Percentiles rank a stretch among this genome's conserved stretches.
phyloP scores from a whole-genome alignment of 2,797 vertebrate genomes.

The Thaleichthys pacificus region DNA sequence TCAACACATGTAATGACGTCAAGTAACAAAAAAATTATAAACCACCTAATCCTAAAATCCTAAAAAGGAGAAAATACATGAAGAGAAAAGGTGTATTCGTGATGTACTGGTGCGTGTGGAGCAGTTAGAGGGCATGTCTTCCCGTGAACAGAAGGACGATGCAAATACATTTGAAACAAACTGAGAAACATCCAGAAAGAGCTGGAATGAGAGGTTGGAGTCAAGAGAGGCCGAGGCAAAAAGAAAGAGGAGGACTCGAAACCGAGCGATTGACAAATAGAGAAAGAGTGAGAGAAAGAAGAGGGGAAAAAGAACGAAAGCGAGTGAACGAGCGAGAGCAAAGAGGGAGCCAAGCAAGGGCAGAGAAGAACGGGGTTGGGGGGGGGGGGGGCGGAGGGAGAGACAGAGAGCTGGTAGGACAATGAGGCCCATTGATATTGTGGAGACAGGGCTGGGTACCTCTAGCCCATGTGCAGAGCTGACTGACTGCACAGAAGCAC shows the following conservation, averaged over 20 bases:
- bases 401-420: conserved; percentile 43
- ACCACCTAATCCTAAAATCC: background rate
- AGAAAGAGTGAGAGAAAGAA: background rate
- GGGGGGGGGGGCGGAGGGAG: background rate
- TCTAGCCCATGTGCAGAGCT: conserved; percentile 57
- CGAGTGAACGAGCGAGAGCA: no score
- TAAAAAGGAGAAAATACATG: background rate
- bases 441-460: conserved; percentile 69
- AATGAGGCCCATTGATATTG: conserved; percentile 73
- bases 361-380: background rate
- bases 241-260: background rate
- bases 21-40: no score
- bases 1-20: conserved; percentile 4
- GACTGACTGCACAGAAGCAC: conserved; percentile 64
- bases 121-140: background rate
- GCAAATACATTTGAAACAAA: background rate
- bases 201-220: background rate
- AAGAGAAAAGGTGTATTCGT: background rate
- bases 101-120: background rate
- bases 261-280: background rate
- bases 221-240: background rate
- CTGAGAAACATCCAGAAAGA: background rate
- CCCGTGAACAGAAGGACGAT: no score
- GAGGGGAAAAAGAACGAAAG: background rate
- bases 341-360: background rate